Conservation (phyloP, 2,113 vertebrate species). For the Macaca fascicularis region T2T-MFA8v1.1 NC_088375.1:174155501-174156000, state of each 20-base stretch:
- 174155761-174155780: background rate
- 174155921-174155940: background rate
- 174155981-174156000: background rate
- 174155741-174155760: background rate
- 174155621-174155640: slow-evolving; percentile 15
- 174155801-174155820: background rate
- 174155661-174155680: background rate
- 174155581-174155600: background rate
- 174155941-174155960: background rate
- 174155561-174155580: background rate
- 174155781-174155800: background rate
- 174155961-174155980: background rate
- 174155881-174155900: background rate
- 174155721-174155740: background rate
- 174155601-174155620: background rate
- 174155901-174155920: background rate
- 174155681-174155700: background rate
- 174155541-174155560: background rate
- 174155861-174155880: background rate
- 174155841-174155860: background rate
- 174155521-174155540: background rate
- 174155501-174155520: background rate
- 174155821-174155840: background rate
- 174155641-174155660: slow-evolving; percentile 19
- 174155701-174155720: background rate